phyloP scores from a whole-genome alignment of 2,797 vertebrate species.

The Dermochelys coriacea region DNA sequence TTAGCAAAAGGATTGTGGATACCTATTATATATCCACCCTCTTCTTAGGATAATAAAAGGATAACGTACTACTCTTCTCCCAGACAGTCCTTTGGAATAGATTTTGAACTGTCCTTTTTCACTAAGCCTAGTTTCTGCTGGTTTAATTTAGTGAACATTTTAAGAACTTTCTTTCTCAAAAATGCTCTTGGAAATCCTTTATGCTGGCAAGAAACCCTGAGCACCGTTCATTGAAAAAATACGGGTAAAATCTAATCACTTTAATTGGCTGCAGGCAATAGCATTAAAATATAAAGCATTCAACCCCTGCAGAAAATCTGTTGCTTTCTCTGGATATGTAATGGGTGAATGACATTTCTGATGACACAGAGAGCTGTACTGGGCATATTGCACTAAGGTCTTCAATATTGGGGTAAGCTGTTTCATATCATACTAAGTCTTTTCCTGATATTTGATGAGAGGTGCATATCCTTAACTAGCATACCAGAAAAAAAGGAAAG shows the following conservation, averaged over 20 bases:
- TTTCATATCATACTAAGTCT: neutral
- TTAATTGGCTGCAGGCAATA: neutral
- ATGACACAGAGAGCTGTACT: neutral
- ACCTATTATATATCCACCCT: neutral
- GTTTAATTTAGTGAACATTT: constrained; percentile 55
- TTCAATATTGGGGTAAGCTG: neutral
- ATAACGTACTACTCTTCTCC: constrained; percentile 34
- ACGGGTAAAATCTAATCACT: neutral
- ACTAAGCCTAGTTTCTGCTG: constrained; percentile 35
- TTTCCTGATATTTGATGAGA: neutral
- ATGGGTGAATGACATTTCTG: neutral
- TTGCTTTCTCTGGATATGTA: neutral
- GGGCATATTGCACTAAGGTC: neutral
- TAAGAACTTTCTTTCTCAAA: constrained; percentile 29
- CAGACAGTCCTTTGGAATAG: constrained; percentile 28
- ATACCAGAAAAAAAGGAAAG: neutral
- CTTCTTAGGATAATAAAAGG: constrained; percentile 19
- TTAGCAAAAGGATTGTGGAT: neutral
- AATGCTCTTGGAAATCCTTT: neutral
- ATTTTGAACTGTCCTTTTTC: constrained; percentile 56
- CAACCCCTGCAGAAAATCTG: neutral
- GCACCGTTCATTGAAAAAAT: constrained; percentile 17
- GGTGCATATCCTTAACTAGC: accelerated
- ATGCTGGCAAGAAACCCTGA: neutral
- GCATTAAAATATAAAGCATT: neutral